phyloP scores from a whole-genome alignment of 2,888 invertebrate genomes.

The Rhagonycha lutea region DNA sequence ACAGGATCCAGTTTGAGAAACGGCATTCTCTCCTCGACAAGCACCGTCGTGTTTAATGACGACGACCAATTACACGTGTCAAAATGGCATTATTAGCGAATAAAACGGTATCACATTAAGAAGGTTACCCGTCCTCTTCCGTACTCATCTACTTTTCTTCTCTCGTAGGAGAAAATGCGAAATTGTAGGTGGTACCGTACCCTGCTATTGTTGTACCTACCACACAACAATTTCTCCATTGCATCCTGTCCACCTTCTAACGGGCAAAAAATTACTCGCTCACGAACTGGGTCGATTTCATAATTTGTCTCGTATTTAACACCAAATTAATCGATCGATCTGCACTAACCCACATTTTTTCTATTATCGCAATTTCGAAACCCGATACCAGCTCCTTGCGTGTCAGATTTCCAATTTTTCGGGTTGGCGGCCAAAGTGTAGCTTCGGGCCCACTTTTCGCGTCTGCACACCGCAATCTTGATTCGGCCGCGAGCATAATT shows the following conservation, averaged over 20 bases:
- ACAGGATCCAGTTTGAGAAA: constrained; percentile 41
- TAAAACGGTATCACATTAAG: constrained; percentile 10
- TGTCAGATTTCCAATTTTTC: background rate
- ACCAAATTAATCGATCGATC: background rate
- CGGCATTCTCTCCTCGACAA: constrained; percentile 37
- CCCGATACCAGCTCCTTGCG: background rate
- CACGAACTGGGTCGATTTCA: constrained; percentile 15
- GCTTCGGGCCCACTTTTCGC: background rate
- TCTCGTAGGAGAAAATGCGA: background rate
- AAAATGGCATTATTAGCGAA: constrained; percentile 15
- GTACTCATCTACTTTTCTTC: background rate
- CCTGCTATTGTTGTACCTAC: constrained; percentile 8
- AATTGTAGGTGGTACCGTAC: constrained; percentile 9
- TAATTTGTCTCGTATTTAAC: constrained; percentile 10
- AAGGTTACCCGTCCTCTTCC: background rate
- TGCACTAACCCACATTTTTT: background rate
- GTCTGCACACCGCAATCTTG: background rate
- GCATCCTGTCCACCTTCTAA: background rate
- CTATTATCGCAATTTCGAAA: background rate
- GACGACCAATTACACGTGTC: constrained; percentile 19
- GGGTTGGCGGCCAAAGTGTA: background rate
- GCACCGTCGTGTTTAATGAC: constrained; percentile 5
- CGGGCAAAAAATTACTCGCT: background rate
- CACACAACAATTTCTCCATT: constrained; percentile 3
- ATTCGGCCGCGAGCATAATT: background rate